A percentile compares a stretch with the other conserved stretches of the same genome.
These are phyloP conservation scores for Agapornis canus DNA, from an alignment of 2,797 vertebrate species.

Conservation along the genomic window DNA sequence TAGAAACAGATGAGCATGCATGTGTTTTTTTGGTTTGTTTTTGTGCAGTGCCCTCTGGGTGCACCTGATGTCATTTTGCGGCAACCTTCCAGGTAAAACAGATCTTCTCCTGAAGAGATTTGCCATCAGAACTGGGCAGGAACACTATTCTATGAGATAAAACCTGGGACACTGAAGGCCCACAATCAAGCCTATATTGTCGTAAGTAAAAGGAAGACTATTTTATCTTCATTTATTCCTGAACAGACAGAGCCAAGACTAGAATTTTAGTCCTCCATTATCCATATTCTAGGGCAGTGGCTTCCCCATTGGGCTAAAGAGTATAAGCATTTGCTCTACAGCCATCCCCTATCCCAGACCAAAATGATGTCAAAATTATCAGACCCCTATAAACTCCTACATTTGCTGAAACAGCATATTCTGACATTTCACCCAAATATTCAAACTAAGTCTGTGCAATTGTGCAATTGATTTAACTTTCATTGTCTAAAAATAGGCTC, in stretches of 20 bases:
- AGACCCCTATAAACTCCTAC: neutral
- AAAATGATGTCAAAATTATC: neutral
- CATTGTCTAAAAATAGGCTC: constrained; percentile 4
- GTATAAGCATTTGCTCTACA: neutral
- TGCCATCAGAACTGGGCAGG: neutral
- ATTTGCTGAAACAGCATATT: neutral
- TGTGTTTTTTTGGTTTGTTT: neutral
- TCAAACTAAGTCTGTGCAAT: neutral
- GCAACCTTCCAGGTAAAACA: neutral
- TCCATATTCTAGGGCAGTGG: neutral
- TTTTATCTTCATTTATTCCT: neutral
- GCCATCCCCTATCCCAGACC: neutral
- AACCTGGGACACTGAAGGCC: neutral
- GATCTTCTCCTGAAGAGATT: neutral
- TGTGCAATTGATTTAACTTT: neutral
- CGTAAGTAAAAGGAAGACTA: neutral
- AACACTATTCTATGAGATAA: neutral
- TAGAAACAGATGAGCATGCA: neutral
- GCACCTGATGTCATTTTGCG: neutral
- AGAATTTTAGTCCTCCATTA: neutral
- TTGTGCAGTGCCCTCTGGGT: neutral
- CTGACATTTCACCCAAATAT: neutral
- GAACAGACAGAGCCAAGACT: neutral
- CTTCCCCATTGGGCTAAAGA: neutral
- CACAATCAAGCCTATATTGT: neutral